Evolutionary conservation across 1,140 invertebrate species (phyloP).

Genomic region (Drosophila repleta): DNA sequence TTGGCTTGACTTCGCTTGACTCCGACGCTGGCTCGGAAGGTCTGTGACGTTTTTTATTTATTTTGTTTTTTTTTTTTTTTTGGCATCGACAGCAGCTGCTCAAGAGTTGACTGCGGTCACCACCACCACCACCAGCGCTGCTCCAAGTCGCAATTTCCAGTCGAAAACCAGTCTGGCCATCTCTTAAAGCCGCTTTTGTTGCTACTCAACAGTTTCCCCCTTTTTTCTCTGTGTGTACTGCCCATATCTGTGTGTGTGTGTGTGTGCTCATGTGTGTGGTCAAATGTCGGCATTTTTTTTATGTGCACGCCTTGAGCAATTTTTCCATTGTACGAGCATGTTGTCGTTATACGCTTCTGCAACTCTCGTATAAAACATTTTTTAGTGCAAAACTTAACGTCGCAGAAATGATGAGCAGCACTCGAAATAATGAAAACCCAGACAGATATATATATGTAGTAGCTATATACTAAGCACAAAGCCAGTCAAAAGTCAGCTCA

Average conservation of each 20-base stretch:
- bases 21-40: slow-evolving; percentile 5
- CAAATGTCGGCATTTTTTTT: slow-evolving; percentile 79
- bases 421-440: background rate
- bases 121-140: too few relatives aligned
- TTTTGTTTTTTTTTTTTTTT: background rate
- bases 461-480: background rate
- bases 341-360: slow-evolving; percentile 40
- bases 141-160: slow-evolving; percentile 57
- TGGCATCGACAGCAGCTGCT: slow-evolving; percentile 43
- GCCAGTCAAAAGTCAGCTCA: slow-evolving; percentile 3
- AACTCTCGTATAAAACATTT: slow-evolving; percentile 20
- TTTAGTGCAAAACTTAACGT: slow-evolving; percentile 62
- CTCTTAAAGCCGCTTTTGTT: slow-evolving; percentile 52
- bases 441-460: slow-evolving; percentile 1
- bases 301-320: slow-evolving; percentile 71
- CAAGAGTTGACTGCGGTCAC: slow-evolving; percentile 21
- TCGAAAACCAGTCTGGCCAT: slow-evolving; percentile 76
- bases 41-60: slow-evolving; percentile 28
- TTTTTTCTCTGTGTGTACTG: slow-evolving; percentile 31
- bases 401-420: slow-evolving; percentile 63
- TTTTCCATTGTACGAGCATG: slow-evolving; percentile 56
- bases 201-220: slow-evolving; percentile 57
- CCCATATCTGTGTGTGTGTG: slow-evolving; percentile 7
- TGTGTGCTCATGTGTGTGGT: slow-evolving; percentile 57
- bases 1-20: too few relatives aligned